phyloP scores from a whole-genome alignment of 2,888 invertebrate species.

The Epinotia nisella region DNA sequence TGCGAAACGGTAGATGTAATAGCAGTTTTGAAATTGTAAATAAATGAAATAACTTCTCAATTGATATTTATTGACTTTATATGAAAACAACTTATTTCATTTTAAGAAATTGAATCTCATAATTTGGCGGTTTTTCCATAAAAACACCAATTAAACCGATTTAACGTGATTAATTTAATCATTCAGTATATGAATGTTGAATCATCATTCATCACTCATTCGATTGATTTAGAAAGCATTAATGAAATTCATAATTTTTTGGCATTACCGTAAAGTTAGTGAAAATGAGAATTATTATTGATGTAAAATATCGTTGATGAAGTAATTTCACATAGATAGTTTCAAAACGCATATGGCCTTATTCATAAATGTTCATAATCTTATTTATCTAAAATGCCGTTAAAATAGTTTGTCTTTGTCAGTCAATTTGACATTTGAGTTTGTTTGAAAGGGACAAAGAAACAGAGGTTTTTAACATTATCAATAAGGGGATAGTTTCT shows the following conservation, averaged over 20 bases:
- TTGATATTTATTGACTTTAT: not conserved
- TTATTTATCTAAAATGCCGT: too few species aligned
- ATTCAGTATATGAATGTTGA: slow-evolving; percentile 25
- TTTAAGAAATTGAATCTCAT: not conserved
- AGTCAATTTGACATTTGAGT: too few species aligned
- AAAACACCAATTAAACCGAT: not conserved
- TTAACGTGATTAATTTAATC: slow-evolving; percentile 2
- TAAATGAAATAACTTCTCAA: not conserved
- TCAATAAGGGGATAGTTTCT: not conserved
- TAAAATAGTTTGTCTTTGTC: too few species aligned
- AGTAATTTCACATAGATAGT: slow-evolving; percentile 1
- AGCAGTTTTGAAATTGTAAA: slow-evolving; percentile 6
- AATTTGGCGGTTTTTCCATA: not conserved
- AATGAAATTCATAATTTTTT: not conserved
- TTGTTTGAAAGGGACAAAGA: too few species aligned
- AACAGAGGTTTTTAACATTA: too few species aligned
- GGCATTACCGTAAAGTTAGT: not conserved
- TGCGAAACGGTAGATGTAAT: not conserved
- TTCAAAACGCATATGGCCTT: not conserved
- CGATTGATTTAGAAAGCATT: not conserved
- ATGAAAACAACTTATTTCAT: not conserved
- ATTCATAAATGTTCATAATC: too few species aligned
- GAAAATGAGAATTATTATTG: not conserved
- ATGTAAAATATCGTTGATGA: not conserved
- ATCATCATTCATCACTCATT: slow-evolving; percentile 8